These are phyloP conservation scores for Syngnathus scovelli DNA, from an alignment of 2,113 vertebrate genomes.

Conservation along the genomic window DNA sequence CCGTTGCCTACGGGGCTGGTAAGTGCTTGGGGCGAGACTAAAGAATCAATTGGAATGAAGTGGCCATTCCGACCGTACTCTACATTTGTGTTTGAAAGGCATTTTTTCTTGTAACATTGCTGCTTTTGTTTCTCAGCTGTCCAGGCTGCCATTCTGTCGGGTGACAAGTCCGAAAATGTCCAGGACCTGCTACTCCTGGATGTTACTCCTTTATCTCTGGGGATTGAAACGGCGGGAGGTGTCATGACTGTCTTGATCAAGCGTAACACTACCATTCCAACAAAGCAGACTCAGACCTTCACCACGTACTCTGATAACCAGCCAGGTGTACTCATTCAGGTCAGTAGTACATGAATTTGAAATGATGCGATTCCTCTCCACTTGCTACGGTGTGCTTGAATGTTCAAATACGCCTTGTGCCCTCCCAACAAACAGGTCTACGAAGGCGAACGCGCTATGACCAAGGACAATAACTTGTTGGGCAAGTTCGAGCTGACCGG, in stretches of 20 bases:
- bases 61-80: too few relatives aligned
- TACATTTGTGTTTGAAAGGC: not conserved
- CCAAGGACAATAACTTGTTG: slow-evolving; percentile 77
- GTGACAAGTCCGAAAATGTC: slow-evolving; percentile 75
- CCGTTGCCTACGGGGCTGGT: slow-evolving; percentile 74
- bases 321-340: slow-evolving; percentile 74
- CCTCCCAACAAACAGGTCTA: slow-evolving; percentile 60
- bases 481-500: slow-evolving; percentile 76
- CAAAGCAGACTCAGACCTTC: slow-evolving; percentile 77
- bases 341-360: slow-evolving; percentile 12
- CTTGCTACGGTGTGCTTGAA: too few relatives aligned
- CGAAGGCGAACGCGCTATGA: slow-evolving; percentile 76
- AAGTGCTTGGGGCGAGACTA: not conserved
- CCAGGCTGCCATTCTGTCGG: slow-evolving; percentile 75
- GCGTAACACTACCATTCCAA: slow-evolving; percentile 78
- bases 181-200: slow-evolving; percentile 76
- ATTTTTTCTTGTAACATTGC: not conserved
- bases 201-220: slow-evolving; percentile 74
- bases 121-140: slow-evolving; percentile 51
- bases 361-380: too few relatives aligned
- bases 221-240: slow-evolving; percentile 75
- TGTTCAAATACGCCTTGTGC: not conserved
- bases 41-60: too few relatives aligned
- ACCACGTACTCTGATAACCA: slow-evolving; percentile 76
- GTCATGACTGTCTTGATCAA: slow-evolving; percentile 78